These are phyloP conservation scores for Pyrrhosoma nymphula DNA, from an alignment of 2,888 invertebrate species.

Conservation along the genomic window DNA sequence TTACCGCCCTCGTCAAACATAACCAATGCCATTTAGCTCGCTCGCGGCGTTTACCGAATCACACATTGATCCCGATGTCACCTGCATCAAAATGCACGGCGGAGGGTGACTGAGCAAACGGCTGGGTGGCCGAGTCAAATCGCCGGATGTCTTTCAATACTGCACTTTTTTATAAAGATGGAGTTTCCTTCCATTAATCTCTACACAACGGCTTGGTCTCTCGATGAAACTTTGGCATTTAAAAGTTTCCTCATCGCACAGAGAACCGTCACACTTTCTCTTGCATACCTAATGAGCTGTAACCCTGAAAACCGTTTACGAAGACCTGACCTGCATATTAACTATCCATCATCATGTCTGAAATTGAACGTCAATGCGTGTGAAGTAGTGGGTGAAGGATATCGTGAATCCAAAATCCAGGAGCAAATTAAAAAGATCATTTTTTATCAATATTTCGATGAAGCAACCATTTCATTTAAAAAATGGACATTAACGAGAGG, in stretches of 20 bases:
- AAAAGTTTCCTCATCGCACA: not conserved
- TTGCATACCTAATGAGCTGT: not conserved
- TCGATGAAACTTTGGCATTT: not conserved
- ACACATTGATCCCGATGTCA: not conserved
- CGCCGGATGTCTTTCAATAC: not conserved
- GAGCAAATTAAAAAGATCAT: not conserved
- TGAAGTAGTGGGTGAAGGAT: too few relatives aligned
- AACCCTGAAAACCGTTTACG: not conserved
- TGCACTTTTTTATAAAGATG: not conserved
- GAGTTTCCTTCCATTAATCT: not conserved
- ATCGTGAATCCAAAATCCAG: too few relatives aligned
- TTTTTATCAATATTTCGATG: not conserved
- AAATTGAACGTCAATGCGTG: too few relatives aligned
- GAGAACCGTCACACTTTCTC: too few relatives aligned
- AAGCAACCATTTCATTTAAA: too few relatives aligned
- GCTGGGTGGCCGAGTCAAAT: not conserved
- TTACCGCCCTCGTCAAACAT: not conserved
- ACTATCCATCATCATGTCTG: too few relatives aligned
- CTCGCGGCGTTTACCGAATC: not conserved
- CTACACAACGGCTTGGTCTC: not conserved
- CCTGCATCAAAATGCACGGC: not conserved
- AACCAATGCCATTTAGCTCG: not conserved
- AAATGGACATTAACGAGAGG: too few relatives aligned
- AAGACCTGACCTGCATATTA: not conserved
- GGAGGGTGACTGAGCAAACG: not conserved